phyloP scores from a whole-genome alignment of 30 jellyfish, hydroid and myxozoan species.

The Pseudorhiza aurosa region DNA sequence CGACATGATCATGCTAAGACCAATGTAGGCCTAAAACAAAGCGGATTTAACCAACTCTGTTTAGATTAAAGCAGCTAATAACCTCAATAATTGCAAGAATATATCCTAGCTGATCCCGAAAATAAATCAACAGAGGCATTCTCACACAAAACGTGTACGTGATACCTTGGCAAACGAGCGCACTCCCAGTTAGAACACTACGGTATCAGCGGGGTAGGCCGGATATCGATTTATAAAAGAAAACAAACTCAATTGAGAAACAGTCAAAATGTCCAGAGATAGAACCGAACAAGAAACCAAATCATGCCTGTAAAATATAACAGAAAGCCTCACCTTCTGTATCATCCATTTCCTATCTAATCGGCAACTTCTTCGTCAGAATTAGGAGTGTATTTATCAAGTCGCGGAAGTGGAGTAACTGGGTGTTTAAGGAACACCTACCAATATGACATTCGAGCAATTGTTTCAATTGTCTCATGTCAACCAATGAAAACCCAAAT shows the following conservation, averaged over 20 bases:
- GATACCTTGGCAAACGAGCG: no score
- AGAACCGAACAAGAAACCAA: background rate
- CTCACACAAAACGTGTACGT: background rate
- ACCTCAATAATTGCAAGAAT: background rate
- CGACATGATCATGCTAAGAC: constrained; percentile 20
- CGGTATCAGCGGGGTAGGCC: constrained; percentile 12
- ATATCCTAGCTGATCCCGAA: background rate
- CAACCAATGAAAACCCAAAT: no score
- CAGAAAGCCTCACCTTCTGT: constrained; percentile 2
- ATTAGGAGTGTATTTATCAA: background rate
- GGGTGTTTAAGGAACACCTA: background rate
- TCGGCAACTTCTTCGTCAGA: background rate
- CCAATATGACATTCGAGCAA: background rate
- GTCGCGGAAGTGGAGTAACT: constrained; percentile 39
- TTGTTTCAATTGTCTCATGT: background rate
- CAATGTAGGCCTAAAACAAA: constrained; percentile 41
- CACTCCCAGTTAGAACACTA: constrained; percentile 11
- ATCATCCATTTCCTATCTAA: background rate
- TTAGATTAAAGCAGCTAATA: constrained; percentile 35
- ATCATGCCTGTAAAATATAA: background rate
- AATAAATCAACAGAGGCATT: background rate
- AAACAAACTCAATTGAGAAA: background rate
- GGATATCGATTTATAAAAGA: background rate
- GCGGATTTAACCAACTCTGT: constrained; percentile 32
- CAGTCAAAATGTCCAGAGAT: background rate